These are phyloP conservation scores for Linnaemya tessellans DNA, from an alignment of 2,888 invertebrate species.

Conservation along the genomic window DNA sequence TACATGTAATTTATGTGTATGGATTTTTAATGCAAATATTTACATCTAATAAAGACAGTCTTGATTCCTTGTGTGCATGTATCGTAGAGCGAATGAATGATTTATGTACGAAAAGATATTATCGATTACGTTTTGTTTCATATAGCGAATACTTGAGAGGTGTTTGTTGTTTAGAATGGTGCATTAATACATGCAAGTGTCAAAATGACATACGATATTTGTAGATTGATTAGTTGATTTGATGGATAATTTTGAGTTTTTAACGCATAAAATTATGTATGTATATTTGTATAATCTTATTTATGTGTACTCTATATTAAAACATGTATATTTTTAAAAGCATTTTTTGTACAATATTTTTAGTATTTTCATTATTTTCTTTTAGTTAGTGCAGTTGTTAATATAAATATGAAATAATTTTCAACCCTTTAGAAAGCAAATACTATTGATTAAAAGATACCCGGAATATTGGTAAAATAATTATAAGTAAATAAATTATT, in stretches of 20 bases:
- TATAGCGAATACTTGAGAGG: conserved; percentile 1
- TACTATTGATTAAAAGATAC: background rate
- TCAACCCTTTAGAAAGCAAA: conserved; percentile 30
- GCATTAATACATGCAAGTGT: conserved; percentile 28
- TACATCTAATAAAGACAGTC: conserved; percentile 71
- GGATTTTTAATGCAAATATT: conserved; percentile 42
- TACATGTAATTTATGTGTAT: conserved; percentile 13
- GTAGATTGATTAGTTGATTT: background rate
- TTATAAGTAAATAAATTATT: background rate
- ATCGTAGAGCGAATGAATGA: conserved; percentile 4
- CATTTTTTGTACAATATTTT: conserved; percentile 51
- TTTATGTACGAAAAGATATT: background rate
- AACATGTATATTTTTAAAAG: conserved; percentile 39
- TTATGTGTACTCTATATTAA: background rate
- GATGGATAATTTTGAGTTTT: conserved; percentile 28
- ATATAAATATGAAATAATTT: conserved; percentile 11
- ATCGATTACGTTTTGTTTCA: background rate
- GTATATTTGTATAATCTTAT: background rate
- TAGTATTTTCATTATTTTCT: background rate
- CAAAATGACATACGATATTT: conserved; percentile 21
- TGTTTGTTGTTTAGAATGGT: conserved; percentile 6
- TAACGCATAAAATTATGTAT: conserved; percentile 6
- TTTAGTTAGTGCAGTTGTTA: background rate
- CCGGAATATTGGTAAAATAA: background rate
- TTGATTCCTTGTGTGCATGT: conserved; percentile 66